Percentiles rank a stretch among this genome's conserved stretches.
phyloP scores from a whole-genome alignment of 2,113 vertebrate genomes.

The Percopsis transmontana region DNA sequence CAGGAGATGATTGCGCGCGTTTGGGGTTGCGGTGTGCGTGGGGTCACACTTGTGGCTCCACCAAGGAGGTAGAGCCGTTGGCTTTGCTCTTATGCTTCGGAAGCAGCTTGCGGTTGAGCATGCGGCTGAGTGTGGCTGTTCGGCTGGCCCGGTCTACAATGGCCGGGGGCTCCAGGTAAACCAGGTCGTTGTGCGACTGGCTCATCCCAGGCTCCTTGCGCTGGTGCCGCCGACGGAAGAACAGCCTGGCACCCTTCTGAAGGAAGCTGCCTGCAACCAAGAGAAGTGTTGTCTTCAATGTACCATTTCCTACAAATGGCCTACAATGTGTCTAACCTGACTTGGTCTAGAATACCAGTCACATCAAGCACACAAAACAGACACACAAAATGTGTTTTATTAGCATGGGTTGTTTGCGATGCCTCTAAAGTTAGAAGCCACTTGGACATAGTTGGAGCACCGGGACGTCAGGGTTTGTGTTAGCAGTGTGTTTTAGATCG shows the following conservation, averaged over 20 bases:
- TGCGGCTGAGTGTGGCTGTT: conserved; percentile 82
- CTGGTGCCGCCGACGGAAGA: conserved; percentile 91
- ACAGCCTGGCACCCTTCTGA: conserved; percentile 89
- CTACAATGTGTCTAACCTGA: background rate
- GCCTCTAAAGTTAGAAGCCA: background rate
- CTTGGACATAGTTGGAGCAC: background rate
- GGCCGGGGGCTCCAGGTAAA: conserved; percentile 85
- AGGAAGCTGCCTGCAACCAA: conserved; percentile 84
- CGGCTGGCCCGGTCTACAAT: conserved; percentile 80
- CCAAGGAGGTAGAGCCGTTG: conserved; percentile 75
- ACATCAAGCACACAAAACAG: background rate
- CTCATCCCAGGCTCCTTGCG: conserved; percentile 96
- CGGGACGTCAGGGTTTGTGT: background rate
- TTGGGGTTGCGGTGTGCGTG: background rate
- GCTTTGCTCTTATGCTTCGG: conserved; percentile 81
- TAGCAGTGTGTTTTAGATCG: background rate
- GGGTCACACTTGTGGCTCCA: conserved; percentile 64
- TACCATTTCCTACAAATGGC: background rate
- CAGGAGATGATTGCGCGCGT: conserved; percentile 21
- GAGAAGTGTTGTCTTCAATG: background rate
- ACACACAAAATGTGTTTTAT: background rate
- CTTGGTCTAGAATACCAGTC: background rate
- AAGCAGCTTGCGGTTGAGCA: conserved; percentile 86
- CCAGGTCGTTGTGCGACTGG: conserved; percentile 95
- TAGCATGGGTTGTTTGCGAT: background rate